These are phyloP conservation scores for Notolepis coatsorum DNA, from an alignment of 2,797 vertebrate species.

Conservation along the genomic window DNA sequence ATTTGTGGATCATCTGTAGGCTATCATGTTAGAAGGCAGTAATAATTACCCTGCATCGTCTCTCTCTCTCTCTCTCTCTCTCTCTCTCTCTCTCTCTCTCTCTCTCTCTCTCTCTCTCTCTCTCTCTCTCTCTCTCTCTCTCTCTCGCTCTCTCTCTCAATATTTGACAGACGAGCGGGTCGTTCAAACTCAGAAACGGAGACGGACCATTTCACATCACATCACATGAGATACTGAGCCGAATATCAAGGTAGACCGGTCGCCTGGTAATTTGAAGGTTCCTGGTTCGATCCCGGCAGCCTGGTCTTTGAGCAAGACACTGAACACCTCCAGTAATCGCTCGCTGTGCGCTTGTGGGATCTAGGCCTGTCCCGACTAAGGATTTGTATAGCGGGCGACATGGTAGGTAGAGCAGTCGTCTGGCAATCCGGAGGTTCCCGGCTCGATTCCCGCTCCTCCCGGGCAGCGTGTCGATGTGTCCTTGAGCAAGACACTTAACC, in stretches of 20 bases:
- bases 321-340: too few species aligned
- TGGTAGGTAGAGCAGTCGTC: too few species aligned
- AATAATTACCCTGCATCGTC: slow-evolving; percentile 2
- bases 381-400: too few species aligned
- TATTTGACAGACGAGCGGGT: not conserved
- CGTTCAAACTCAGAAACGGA: not conserved
- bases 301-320: too few species aligned
- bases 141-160: not conserved
- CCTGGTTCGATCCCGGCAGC: too few species aligned
- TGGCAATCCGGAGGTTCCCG: too few species aligned
- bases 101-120: not conserved
- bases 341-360: too few species aligned
- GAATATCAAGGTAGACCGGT: not conserved
- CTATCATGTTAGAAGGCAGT: not conserved
- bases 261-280: too few species aligned
- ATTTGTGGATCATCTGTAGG: not conserved
- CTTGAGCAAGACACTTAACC: too few species aligned
- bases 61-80: not conserved
- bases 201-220: slow-evolving; percentile 11
- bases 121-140: not conserved
- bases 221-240: not conserved
- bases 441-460: too few species aligned
- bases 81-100: not conserved
- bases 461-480: too few species aligned
- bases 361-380: too few species aligned